Conservation (phyloP, 64 coral and sea anemone species). For the Catalaphyllia jardinei region DNA sequence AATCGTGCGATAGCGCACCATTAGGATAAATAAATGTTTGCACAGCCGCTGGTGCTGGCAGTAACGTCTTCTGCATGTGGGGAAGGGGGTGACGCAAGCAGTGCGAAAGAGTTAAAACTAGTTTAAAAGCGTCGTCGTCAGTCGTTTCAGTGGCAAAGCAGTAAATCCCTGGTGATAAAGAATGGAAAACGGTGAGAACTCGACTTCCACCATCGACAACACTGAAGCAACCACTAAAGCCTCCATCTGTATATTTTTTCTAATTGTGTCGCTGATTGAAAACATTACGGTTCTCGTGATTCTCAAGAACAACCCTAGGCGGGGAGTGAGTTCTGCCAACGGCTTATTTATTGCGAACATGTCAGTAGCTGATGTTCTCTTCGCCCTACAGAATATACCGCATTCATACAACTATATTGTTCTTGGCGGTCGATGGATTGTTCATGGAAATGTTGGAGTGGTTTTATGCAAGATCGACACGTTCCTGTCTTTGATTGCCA, state of each 20-base stretch:
- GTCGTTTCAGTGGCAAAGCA: not conserved
- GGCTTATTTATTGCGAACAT: constrained; percentile 28
- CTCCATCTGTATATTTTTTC: not conserved
- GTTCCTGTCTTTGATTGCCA: constrained; percentile 9
- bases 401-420: constrained; percentile 18
- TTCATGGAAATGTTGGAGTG: constrained; percentile 5
- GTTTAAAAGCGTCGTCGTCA: not conserved
- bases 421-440: not conserved
- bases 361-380: constrained; percentile 14
- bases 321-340: not conserved
- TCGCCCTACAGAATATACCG: constrained; percentile 27
- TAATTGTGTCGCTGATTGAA: constrained; percentile 1
- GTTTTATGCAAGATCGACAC: constrained; percentile 13
- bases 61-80: no score
- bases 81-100: no score
- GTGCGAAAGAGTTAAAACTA: not conserved
- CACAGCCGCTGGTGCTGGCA: no score
- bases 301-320: not conserved
- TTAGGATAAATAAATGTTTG: no score
- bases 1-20: no score
- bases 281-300: not conserved
- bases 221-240: not conserved
- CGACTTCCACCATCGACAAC: not conserved
- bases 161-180: not conserved
- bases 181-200: not conserved